These are phyloP conservation scores for Dolichallabes microphthalmus DNA, from an alignment of 2,113 vertebrate genomes.

Conservation along the genomic window DNA sequence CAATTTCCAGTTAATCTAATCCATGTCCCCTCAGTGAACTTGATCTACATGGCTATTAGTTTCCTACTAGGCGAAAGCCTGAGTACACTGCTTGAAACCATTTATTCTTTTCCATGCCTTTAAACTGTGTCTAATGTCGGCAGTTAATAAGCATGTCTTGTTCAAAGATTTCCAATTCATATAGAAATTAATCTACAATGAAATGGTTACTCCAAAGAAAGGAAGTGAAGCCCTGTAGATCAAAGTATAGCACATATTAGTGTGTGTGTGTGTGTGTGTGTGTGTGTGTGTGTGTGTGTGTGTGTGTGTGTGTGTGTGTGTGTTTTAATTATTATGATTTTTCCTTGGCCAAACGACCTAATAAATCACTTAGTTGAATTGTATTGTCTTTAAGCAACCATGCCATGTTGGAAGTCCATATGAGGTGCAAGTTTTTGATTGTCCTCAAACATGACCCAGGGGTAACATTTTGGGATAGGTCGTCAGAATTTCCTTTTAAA, in stretches of 20 bases:
- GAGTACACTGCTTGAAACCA: conserved; percentile 20
- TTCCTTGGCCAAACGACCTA: too few species aligned
- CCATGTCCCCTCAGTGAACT: conserved; percentile 17
- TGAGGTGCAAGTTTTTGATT: too few species aligned
- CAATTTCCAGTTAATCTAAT: conserved; percentile 3
- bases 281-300: too few species aligned
- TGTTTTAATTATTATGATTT: background rate
- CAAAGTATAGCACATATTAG: background rate
- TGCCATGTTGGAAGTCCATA: background rate
- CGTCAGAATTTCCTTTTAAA: too few species aligned
- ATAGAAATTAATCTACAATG: conserved; percentile 11
- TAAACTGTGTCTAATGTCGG: conserved; percentile 23
- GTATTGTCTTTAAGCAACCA: background rate
- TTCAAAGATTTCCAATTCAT: conserved; percentile 10
- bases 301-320: too few species aligned
- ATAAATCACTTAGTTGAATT: background rate
- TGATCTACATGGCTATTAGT: conserved; percentile 17
- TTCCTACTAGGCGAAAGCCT: conserved; percentile 5
- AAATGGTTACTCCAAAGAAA: conserved; percentile 18
- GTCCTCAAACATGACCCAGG: too few species aligned
- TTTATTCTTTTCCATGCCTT: conserved; percentile 27
- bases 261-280: background rate
- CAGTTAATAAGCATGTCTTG: conserved; percentile 11
- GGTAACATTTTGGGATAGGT: too few species aligned
- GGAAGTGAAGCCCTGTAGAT: background rate